Evolutionary conservation across 2,797 vertebrate genomes (phyloP), one percentile per base, ranked within the genome.

Genomic region (Chromobotia macracanthus): DNA sequence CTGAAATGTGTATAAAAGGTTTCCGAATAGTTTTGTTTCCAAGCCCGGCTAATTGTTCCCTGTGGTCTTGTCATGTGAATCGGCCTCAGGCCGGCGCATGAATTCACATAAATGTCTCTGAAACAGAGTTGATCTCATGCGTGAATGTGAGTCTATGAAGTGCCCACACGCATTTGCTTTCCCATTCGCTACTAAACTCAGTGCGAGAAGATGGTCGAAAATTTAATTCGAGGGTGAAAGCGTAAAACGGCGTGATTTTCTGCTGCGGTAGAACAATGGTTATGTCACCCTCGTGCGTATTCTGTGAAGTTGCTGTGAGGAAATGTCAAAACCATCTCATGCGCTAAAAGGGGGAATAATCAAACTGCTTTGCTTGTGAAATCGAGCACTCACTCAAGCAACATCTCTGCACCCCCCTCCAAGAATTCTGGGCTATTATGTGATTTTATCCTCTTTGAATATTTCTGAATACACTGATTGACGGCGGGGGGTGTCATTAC

Each of bases 401-500:
- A 61, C 80, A 80, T 67, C 56, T 41, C 61, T 41, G 46, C 69
- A 71, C 55, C 73, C 72, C 85, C 78, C 80, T 84, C 72, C 19
- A 78, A 75, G 72, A 70, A 78, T 41, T 11, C 65, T 38, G 70
- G 65, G 21, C 75, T 73, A 84, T 83, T 85, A 81, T 80, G 80
- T 77, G 72, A 41, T 79, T 82, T 84, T 79, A 76, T 84, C 74
- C 78, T 78, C 72, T 84, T 81, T 82, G 82, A 84, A 85, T 85
- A 85, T 85, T 85, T 84, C 76, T 86, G 83, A 86, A 83, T 84
- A 86, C 77, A 35, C 83, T 88, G 87, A 88, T 86, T 87, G 87
- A 86, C 82, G 73, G 78, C 10, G 76, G 75, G 74, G 77, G 73
- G 63, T 69, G 84, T 75, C 87, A 86, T 86, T 86, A 85, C 66